phyloP scores from a whole-genome alignment of 2,113 vertebrate species.

The Toxotes jaculatrix region DNA sequence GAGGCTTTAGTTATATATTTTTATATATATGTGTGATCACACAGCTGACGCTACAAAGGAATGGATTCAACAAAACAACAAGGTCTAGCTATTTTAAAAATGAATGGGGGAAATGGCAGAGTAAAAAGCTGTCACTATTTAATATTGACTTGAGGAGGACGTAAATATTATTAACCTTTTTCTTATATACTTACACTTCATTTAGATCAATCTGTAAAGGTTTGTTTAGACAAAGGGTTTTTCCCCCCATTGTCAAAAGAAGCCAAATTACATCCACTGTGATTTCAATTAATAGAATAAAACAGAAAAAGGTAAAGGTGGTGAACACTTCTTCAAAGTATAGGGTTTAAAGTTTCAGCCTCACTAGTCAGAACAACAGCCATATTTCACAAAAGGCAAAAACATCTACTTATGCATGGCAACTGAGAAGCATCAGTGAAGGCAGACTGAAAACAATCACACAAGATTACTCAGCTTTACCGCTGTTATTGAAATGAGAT shows the following conservation, averaged over 20 bases:
- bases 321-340: neutral
- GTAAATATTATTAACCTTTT: neutral
- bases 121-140: neutral
- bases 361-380: neutral
- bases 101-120: too few species aligned
- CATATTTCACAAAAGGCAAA: neutral
- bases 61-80: too few species aligned
- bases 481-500: neutral
- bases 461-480: neutral
- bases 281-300: neutral
- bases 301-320: neutral
- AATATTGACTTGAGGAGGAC: neutral
- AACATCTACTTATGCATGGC: neutral
- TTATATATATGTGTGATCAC: neutral
- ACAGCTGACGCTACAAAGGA: neutral
- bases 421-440: neutral
- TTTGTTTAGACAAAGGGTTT: too few species aligned
- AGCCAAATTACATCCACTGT: too few species aligned
- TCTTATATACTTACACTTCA: too few species aligned
- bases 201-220: too few species aligned
- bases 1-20: neutral
- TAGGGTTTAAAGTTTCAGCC: neutral
- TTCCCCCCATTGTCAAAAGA: neutral
- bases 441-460: slow-evolving; percentile 2
- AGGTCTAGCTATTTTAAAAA: too few species aligned